phyloP scores from a whole-genome alignment of 2,888 invertebrate species.

The Ennomos quercinarius region DNA sequence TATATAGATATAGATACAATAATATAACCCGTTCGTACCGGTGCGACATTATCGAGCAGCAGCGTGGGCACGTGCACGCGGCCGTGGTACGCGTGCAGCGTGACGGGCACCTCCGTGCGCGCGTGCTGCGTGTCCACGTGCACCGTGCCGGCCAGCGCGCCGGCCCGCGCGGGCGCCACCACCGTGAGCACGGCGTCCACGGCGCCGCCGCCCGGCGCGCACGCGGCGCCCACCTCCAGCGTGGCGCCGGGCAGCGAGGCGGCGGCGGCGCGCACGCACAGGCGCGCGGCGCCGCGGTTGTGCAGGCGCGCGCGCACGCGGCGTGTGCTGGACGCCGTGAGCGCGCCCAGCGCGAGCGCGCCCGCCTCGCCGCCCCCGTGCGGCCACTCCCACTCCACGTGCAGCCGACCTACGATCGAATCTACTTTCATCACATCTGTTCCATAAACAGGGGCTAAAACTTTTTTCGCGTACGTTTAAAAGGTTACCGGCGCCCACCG shows the following conservation, averaged over 20 bases:
- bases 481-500: too few species aligned
- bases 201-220: conserved; percentile 1
- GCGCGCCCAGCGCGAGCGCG: conserved; percentile 86
- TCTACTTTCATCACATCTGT: too few species aligned
- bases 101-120: conserved; percentile 2
- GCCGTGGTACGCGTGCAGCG: conserved; percentile 25
- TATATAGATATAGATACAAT: too few species aligned
- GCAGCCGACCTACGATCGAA: conserved; percentile 59
- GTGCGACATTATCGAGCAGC: conserved; percentile 50
- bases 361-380: conserved; percentile 51
- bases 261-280: conserved; percentile 51
- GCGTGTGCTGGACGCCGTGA: conserved; percentile 87
- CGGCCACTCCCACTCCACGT: conserved; percentile 73
- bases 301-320: conserved; percentile 85
- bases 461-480: too few species aligned
- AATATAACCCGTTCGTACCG: conserved; percentile 39
- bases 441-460: too few species aligned
- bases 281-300: conserved; percentile 61
- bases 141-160: conserved; percentile 21
- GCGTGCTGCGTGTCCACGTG: conserved; percentile 1
- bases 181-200: conserved; percentile 34
- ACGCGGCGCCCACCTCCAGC: conserved; percentile 29
- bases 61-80: conserved; percentile 27
- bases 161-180: conserved; percentile 42
- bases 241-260: conserved; percentile 37